Evolutionary conservation across 2,888 invertebrate species (phyloP).

Genomic region (Megalurothrips usitatus): DNA sequence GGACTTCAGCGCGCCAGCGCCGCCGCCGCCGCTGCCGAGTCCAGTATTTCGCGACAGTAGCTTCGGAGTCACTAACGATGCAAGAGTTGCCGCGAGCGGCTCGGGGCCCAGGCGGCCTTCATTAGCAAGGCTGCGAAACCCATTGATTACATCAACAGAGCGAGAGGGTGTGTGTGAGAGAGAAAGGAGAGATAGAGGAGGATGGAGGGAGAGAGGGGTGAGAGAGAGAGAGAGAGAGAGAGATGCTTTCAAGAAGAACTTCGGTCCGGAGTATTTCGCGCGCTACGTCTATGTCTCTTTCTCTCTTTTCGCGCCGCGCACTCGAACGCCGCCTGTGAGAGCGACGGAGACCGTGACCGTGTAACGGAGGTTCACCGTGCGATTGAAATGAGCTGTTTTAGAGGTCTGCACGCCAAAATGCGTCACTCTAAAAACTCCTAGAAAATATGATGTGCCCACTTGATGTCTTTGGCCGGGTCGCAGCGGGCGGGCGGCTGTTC

Average conservation of each 20-base stretch:
- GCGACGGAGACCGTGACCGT: too few relatives aligned
- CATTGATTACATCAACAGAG: conserved; percentile 25
- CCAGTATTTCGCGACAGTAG: too few relatives aligned
- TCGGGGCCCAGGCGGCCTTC: neutral
- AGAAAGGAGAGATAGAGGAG: neutral
- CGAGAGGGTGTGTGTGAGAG: neutral
- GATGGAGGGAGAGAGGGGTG: neutral
- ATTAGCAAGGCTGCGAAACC: conserved; percentile 6
- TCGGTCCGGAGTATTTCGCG: neutral
- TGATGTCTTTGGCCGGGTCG: too few relatives aligned
- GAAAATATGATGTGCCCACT: too few relatives aligned
- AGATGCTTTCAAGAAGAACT: too few relatives aligned
- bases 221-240: neutral
- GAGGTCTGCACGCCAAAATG: too few relatives aligned
- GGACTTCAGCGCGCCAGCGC: too few relatives aligned
- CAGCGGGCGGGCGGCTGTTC: neutral
- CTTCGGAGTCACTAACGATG: too few relatives aligned
- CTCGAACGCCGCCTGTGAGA: neutral
- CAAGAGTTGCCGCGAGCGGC: neutral
- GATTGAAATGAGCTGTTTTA: too few relatives aligned
- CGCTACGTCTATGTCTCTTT: neutral
- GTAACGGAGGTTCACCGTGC: neutral
- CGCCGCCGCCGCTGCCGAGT: too few relatives aligned
- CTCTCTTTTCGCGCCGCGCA: neutral
- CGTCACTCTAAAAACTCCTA: too few relatives aligned